Base-by-base conservation (phyloP, 2,797 vertebrate genomes). In the Phataginus tricuspis region DNA sequence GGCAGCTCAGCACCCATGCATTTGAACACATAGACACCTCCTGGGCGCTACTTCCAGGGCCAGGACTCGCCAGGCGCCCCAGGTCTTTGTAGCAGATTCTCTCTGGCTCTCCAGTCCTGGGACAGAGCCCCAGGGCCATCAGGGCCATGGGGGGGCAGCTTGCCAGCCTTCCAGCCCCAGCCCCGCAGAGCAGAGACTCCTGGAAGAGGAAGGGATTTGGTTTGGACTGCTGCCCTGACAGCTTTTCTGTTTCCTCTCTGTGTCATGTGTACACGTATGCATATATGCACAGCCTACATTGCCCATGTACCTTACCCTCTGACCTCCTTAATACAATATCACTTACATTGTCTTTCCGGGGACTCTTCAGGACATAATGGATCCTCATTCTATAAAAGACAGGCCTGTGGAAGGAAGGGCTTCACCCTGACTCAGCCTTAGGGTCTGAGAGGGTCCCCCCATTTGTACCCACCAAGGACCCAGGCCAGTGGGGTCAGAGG, bases 291-390 rank as follows among this genome's bases (percentile, higher is more conserved):
- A 0, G 45, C 45, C 45, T 45, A 45, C 45, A 45, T 45, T 12
- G 45, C 45, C 10, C 45, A 45, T 45, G 45, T 45, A 45, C 10
- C 45, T 45, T 45, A 45, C 45, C 45, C 45, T 12, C 8, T 2
- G 15, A 42, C 34, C 59, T 51, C 37, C 1, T 16, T 53, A 9
- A 27, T 5, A 4, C 16, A 51, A 27, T 19, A 10, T 14, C 11
- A 18, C n/a, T 3, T 19, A 11, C 0, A 1, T 14, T 34, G 11
- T 2, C 16, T 18, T 59, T 39, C 3, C 5, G 9, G 49, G 34
- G 63, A 66, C 27, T 86, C 53, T n/a, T 49, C 2, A 9, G 16
- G 29, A 64, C 57, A 31, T 4, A 42, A 45, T 7, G 12, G 37
- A 45, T 66, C 82, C 61, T 16, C 21, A 21, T 13, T 85, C 29